Evolutionary conservation across 2,888 invertebrate genomes (phyloP), one percentile per base, ranked within the genome.

Genomic region (Watsonalla cultraria): DNA sequence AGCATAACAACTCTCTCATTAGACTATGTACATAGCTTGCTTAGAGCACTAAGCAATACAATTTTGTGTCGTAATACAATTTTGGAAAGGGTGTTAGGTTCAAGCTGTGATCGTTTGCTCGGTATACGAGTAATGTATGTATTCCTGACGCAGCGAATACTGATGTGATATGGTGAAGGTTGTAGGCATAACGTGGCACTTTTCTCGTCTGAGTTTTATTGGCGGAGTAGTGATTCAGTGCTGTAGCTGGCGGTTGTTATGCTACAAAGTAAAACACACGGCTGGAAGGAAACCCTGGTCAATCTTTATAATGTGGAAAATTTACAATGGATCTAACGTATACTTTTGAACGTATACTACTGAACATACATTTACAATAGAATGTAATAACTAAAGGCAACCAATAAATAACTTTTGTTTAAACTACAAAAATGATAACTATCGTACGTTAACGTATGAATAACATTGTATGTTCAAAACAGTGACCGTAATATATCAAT

Each of bases 161-260:
- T 64, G 63, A 65, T 63, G 63, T 54, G 59, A 56, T 57, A 57
- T 45, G 46, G 47, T 49, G 68, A 66, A 71, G 62, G 66, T 67
- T 67, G 68, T 65, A 65, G 59, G 67, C 69, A 71, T 72, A 75
- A 73, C 60, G 58, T 56, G 58, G 68, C 37, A 49, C 72, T 78
- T 77, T 78, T 78, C 70, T 70, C 59, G 70, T 61, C 59, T 62
- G 61, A 63, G 57, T 70, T 77, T 76, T 76, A 77, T 71, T 65
- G 72, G 57, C 58, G 59, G 65, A 64, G 72, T 73, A 67, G 62
- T 56, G 55, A 58, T 55, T 57, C 60, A 58, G 60, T 68, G 60
- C 69, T 60, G 47, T 60, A 59, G 57, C 37, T 61, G 63, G 62
- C 63, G 62, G 62, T n/a, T n/a, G n/a, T n/a, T n/a, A n/a, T n/a